Percentiles rank a stretch among this genome's conserved stretches.
phyloP scores from a whole-genome alignment of 2,113 vertebrate genomes.

The Gambusia holbrooki region DNA sequence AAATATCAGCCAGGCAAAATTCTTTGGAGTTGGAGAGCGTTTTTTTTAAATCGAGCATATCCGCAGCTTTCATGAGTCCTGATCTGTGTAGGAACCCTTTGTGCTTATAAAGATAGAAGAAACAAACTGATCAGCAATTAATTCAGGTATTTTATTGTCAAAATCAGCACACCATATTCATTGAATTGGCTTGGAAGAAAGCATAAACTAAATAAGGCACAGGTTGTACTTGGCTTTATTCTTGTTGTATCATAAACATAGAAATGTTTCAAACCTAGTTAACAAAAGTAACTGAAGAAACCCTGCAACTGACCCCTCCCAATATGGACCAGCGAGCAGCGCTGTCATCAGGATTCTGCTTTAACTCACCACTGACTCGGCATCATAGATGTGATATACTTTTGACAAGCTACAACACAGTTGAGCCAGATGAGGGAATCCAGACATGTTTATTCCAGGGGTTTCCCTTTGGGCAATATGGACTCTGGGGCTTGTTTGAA shows the following conservation, averaged over 20 bases:
- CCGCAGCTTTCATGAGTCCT: not conserved
- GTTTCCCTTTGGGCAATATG: slow-evolving; percentile 54
- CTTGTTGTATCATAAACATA: slow-evolving; percentile 32
- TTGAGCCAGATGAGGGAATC: slow-evolving; percentile 59
- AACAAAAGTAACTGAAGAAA: slow-evolving; percentile 59
- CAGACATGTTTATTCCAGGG: slow-evolving; percentile 45
- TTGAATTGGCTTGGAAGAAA: not conserved
- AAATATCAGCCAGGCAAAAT: not conserved
- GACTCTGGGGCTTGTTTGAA: slow-evolving; percentile 57
- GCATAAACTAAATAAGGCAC: not conserved
- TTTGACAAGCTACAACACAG: slow-evolving; percentile 46
- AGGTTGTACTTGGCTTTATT: slow-evolving; percentile 1
- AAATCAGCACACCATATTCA: not conserved
- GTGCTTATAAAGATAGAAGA: not conserved
- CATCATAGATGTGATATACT: slow-evolving; percentile 56
- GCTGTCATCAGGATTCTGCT: slow-evolving; percentile 51
- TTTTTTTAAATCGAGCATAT: not conserved
- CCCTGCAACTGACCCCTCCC: slow-evolving; percentile 48
- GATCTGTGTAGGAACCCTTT: not conserved
- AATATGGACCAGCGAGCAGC: slow-evolving; percentile 30
- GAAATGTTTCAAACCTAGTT: slow-evolving; percentile 54
- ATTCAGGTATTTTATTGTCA: not conserved
- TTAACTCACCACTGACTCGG: slow-evolving; percentile 48
- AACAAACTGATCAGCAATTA: not conserved
- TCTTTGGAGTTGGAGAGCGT: not conserved